These are phyloP conservation scores for Knipowitschia caucasica DNA, from an alignment of 2,797 vertebrate genomes.

Conservation along the genomic window DNA sequence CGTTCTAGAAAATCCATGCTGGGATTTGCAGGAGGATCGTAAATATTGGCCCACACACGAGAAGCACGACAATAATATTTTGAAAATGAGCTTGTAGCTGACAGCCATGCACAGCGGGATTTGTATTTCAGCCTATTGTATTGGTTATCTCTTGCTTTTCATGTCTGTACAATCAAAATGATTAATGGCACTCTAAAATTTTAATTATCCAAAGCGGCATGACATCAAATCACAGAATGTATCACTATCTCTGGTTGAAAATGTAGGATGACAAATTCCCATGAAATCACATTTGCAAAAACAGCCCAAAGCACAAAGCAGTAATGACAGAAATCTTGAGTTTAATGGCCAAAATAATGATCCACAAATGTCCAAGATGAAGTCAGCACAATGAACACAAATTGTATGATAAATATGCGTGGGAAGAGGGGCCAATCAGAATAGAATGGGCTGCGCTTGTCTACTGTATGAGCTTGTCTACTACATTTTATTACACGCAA, in stretches of 20 bases:
- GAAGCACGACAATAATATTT: constrained; percentile 27
- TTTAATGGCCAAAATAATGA: constrained; percentile 15
- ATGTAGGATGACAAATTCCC: constrained; percentile 17
- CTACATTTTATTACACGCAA: too few species aligned
- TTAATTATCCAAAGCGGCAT: constrained; percentile 16
- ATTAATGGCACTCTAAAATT: constrained; percentile 48
- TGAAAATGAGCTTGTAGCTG: constrained; percentile 37
- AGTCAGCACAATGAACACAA: constrained; percentile 22
- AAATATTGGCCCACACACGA: constrained; percentile 34
- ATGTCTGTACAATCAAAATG: constrained; percentile 35
- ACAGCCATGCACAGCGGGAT: constrained; percentile 34
- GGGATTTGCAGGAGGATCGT: constrained; percentile 21
- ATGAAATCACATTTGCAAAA: constrained; percentile 26
- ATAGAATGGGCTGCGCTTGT: background rate
- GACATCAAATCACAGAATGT: constrained; percentile 17
- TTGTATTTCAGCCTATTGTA: constrained; percentile 18
- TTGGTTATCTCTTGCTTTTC: constrained; percentile 39
- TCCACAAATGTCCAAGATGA: constrained; percentile 14
- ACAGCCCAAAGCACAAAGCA: constrained; percentile 29
- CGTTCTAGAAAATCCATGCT: constrained; percentile 24
- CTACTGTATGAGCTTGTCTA: too few species aligned
- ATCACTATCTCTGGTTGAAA: constrained; percentile 17
- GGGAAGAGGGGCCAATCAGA: background rate
- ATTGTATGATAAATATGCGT: background rate
- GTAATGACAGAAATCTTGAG: constrained; percentile 24